Percentiles rank a stretch among this genome's conserved stretches.
These are phyloP conservation scores for Corvus cornix DNA, from an alignment of 2,113 vertebrate genomes.

Conservation along the genomic window DNA sequence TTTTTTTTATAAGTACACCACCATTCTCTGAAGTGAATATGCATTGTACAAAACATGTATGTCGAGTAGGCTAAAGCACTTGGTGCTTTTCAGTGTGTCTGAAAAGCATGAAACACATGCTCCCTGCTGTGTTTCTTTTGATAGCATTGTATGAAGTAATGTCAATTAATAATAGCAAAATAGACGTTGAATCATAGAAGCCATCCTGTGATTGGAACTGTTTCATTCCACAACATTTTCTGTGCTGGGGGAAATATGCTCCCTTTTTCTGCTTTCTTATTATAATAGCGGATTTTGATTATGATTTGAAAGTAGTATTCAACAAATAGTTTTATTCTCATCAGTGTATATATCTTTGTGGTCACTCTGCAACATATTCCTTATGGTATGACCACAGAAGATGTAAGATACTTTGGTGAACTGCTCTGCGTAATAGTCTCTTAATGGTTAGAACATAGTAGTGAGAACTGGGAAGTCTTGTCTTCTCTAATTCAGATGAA, in stretches of 20 bases:
- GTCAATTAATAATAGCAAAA: background rate
- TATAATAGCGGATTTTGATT: background rate
- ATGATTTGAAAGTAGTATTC: background rate
- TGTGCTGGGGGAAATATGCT: background rate
- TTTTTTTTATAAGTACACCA: background rate
- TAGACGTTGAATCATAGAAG: background rate
- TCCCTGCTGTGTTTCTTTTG: background rate
- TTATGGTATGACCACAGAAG: background rate
- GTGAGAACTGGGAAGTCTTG: background rate
- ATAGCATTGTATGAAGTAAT: background rate
- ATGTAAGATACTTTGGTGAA: background rate
- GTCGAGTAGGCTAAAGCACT: background rate
- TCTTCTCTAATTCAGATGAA: background rate
- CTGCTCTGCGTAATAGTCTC: background rate
- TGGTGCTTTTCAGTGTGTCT: background rate
- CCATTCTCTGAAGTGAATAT: background rate
- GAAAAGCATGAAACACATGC: too few relatives aligned
- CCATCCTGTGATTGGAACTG: background rate
- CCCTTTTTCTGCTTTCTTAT: background rate
- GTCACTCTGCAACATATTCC: background rate
- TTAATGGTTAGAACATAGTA: background rate
- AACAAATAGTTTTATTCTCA: background rate
- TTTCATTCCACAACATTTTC: background rate
- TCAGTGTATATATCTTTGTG: background rate
- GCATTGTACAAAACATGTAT: rapidly evolving